phyloP scores from a whole-genome alignment of 2,797 vertebrate species.

The Acipenser transmontanus region DNA sequence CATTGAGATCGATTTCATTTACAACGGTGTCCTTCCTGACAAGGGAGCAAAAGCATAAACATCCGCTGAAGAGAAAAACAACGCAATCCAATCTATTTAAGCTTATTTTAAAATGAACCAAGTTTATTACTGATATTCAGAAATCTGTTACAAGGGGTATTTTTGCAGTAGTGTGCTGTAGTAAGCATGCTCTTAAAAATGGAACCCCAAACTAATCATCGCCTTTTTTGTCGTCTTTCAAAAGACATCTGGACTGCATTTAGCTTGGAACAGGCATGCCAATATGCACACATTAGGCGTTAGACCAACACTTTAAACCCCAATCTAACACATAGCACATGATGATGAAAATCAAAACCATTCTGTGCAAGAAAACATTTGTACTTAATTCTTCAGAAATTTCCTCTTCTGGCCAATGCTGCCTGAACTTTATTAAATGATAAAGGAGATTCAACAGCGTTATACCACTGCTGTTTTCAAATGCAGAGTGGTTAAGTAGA shows the following conservation, averaged over 20 bases:
- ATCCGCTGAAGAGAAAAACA: too few relatives aligned
- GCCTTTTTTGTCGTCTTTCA: conserved; percentile 38
- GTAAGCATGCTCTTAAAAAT: conserved; percentile 30
- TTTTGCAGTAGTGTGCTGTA: too few relatives aligned
- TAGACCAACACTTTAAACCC: conserved; percentile 43
- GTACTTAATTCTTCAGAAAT: conserved; percentile 35
- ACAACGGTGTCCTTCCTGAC: too few relatives aligned
- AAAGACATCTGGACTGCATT: conserved; percentile 64
- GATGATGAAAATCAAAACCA: conserved; percentile 51
- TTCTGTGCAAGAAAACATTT: conserved; percentile 43
- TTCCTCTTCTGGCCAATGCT: conserved; percentile 36
- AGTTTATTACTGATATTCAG: too few relatives aligned
- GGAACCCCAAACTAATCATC: conserved; percentile 34
- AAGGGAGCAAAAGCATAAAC: too few relatives aligned
- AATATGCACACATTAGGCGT: conserved; percentile 56
- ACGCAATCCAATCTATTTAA: too few relatives aligned
- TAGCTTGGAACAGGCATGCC: conserved; percentile 40
- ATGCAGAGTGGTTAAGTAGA: conserved; percentile 48
- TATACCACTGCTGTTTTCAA: conserved; percentile 48
- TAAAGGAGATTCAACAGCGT: conserved; percentile 42
- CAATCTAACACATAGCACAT: conserved; percentile 43
- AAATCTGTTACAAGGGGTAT: too few relatives aligned
- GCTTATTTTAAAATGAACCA: too few relatives aligned
- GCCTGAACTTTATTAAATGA: conserved; percentile 56
- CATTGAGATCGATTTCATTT: too few relatives aligned